phyloP scores from a whole-genome alignment of 23 tunicate species.

The Oikopleura albicans region DNA sequence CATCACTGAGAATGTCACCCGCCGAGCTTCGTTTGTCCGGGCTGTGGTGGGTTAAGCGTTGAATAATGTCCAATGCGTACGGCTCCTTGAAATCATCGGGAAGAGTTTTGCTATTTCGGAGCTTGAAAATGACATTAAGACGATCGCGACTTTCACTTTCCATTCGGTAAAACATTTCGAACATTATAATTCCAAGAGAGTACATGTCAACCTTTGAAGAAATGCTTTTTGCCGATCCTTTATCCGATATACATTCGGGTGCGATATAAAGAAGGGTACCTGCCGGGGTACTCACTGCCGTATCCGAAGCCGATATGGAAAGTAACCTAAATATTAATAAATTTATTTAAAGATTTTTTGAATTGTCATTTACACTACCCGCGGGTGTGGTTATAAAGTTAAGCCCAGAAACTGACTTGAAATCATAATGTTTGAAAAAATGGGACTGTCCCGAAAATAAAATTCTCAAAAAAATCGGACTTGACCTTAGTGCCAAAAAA shows the following conservation, averaged over 20 bases:
- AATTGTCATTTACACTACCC: too few relatives aligned
- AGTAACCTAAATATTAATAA: too few relatives aligned
- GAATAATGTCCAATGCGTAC: background rate
- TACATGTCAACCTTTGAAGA: conserved; percentile 4
- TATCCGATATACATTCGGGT: background rate
- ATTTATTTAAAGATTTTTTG: too few relatives aligned
- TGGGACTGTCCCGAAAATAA: background rate
- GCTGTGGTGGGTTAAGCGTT: background rate
- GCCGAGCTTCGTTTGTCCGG: background rate
- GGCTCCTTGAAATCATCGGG: background rate
- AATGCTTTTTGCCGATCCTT: background rate
- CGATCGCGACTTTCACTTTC: background rate
- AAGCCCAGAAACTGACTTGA: too few relatives aligned
- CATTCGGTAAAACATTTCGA: background rate
- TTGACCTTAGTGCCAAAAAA: too few relatives aligned
- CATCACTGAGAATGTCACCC: background rate
- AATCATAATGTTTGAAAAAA: too few relatives aligned
- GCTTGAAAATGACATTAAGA: background rate
- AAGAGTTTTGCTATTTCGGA: background rate
- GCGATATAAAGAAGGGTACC: background rate
- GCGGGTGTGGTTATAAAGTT: too few relatives aligned
- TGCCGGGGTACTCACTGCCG: background rate
- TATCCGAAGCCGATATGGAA: background rate
- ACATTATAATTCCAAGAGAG: background rate
- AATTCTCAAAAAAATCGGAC: too few relatives aligned